Evolutionary conservation across 2,113 vertebrate genomes (phyloP).

Genomic region (Sus scrofa): T2T-Sscrofa CM000824.6:226485501-226486000

Average conservation of each 20-base stretch:
- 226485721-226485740: not conserved
- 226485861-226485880: not conserved
- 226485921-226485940: not conserved
- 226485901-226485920: not conserved
- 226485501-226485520: not conserved
- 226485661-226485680: not conserved
- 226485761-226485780: not conserved
- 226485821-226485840: not conserved
- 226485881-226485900: not conserved
- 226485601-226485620: not conserved
- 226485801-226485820: not conserved
- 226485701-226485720: not conserved
- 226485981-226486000: not conserved
- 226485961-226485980: not conserved
- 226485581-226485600: not conserved
- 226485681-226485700: fast-evolving
- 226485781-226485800: fast-evolving
- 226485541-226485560: not conserved
- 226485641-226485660: not conserved
- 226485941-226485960: not conserved
- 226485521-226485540: not conserved
- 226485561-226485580: not conserved
- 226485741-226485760: not conserved
- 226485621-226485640: not conserved
- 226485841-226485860: not conserved